Conservation (phyloP, 2,113 vertebrate species). For the sheep (Ovis aries) region ARS-UI_Ramb_v3.0 NC_056059.1:17939501-17940000, state of each 20-base stretch:
- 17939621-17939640: background rate
- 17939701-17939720: background rate
- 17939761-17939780: background rate
- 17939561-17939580: background rate
- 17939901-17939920: conserved; percentile 15
- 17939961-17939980: conserved; percentile 64
- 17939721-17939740: background rate
- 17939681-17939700: background rate
- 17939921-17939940: conserved; percentile 57
- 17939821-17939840: background rate
- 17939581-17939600: background rate
- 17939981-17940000: conserved; percentile 70
- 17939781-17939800: background rate
- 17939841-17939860: background rate
- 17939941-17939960: conserved; percentile 35
- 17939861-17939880: background rate
- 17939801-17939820: background rate
- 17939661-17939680: background rate
- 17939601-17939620: background rate
- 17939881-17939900: conserved; percentile 2
- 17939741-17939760: background rate
- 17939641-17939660: background rate
- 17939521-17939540: background rate
- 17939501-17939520: background rate
- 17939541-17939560: background rate